Evolutionary conservation across 2,888 invertebrate species (phyloP).

Genomic region (Pandemis corylana): DNA sequence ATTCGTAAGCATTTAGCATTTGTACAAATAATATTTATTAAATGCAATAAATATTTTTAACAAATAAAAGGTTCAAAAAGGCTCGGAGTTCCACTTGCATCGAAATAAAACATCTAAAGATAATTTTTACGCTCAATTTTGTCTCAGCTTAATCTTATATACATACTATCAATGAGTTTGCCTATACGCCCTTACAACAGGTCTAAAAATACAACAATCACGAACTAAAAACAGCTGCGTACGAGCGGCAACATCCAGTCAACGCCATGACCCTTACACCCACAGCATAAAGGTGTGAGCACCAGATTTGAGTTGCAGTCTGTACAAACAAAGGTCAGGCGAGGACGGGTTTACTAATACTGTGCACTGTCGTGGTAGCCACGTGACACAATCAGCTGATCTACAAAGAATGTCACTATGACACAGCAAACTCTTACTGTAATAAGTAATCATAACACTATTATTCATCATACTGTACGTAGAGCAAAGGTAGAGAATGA

Average conservation of each 20-base stretch:
- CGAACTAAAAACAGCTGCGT: conserved; percentile 33
- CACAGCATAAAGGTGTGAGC: neutral
- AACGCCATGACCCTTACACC: neutral
- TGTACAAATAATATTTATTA: too few species aligned
- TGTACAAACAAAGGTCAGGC: conserved; percentile 40
- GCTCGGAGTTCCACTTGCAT: too few species aligned
- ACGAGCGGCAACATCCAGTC: conserved; percentile 19
- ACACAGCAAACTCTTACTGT: neutral
- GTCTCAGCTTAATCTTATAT: neutral
- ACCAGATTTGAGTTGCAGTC: conserved; percentile 1
- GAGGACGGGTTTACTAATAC: conserved; percentile 42
- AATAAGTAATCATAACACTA: neutral
- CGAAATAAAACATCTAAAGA: too few species aligned
- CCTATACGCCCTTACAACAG: conserved; percentile 17
- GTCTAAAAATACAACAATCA: conserved; percentile 36
- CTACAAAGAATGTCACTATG: neutral
- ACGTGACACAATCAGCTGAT: conserved; percentile 40
- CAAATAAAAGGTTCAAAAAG: too few species aligned
- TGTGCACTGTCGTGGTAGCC: neutral
- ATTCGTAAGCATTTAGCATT: too few species aligned
- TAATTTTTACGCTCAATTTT: neutral
- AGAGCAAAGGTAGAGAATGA: neutral
- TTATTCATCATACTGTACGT: neutral
- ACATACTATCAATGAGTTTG: conserved; percentile 6
- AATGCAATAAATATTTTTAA: too few species aligned